These are phyloP conservation scores for Leucoptera coffeella DNA, from an alignment of 2,888 invertebrate species.

Conservation along the genomic window DNA sequence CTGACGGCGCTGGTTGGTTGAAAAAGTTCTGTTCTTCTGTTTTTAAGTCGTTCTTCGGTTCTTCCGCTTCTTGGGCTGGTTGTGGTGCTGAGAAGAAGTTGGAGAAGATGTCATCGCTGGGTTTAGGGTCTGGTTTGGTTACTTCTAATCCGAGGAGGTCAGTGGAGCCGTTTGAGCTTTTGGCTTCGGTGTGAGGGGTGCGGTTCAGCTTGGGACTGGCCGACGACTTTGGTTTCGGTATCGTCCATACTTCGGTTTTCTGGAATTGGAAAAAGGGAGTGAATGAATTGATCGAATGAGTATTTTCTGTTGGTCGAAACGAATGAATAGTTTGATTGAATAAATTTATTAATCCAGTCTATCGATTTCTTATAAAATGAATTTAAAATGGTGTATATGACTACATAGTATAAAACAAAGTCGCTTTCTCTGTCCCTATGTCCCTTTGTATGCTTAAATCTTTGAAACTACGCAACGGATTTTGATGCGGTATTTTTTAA, in stretches of 20 bases:
- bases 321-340: too few species aligned
- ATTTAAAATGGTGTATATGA: too few species aligned
- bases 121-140: conserved; percentile 11
- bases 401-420: too few species aligned
- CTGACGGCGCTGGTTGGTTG: conserved; percentile 68
- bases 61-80: conserved; percentile 21
- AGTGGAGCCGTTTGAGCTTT: conserved; percentile 26
- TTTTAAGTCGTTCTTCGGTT: conserved; percentile 48
- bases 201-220: conserved; percentile 49
- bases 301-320: too few species aligned
- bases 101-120: conserved; percentile 64
- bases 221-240: conserved; percentile 48
- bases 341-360: too few species aligned
- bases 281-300: too few species aligned
- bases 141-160: conserved; percentile 42
- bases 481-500: too few species aligned
- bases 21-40: conserved; percentile 85
- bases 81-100: conserved; percentile 65
- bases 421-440: too few species aligned
- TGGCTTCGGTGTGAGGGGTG: conserved; percentile 34
- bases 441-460: too few species aligned
- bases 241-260: conserved; percentile 48
- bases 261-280: conserved; percentile 17
- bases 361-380: too few species aligned
- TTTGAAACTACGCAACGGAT: too few species aligned